These are phyloP conservation scores for Rhincodon typus DNA, from an alignment of 2,797 vertebrate species.

Conservation along the genomic window DNA sequence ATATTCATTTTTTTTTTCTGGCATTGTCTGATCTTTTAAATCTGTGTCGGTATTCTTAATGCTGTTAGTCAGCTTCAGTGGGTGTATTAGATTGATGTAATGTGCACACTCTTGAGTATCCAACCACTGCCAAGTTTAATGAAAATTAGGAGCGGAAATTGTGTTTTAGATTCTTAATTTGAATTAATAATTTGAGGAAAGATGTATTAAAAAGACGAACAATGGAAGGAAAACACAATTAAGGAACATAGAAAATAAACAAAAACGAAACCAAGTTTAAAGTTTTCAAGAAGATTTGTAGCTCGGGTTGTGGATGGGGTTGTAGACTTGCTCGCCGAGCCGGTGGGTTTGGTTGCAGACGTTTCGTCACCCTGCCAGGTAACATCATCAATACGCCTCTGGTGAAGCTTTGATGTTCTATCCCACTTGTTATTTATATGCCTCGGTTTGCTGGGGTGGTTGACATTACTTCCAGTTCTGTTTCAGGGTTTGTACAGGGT, in stretches of 20 bases:
- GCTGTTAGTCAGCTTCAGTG: not conserved
- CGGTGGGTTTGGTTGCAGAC: too few relatives aligned
- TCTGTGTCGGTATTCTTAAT: not conserved
- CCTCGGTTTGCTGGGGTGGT: too few relatives aligned
- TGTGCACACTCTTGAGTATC: not conserved
- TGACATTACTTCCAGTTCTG: too few relatives aligned
- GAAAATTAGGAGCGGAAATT: not conserved
- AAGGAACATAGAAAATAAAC: not conserved
- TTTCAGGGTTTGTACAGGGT: too few relatives aligned
- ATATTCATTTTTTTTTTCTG: not conserved
- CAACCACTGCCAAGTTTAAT: not conserved
- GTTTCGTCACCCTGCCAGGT: too few relatives aligned
- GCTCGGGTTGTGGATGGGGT: too few relatives aligned
- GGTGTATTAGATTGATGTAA: not conserved
- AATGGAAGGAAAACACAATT: not conserved
- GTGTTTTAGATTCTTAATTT: not conserved
- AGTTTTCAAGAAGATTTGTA: too few relatives aligned
- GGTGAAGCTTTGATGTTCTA: too few relatives aligned
- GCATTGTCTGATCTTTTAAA: not conserved
- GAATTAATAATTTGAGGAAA: not conserved
- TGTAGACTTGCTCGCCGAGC: too few relatives aligned
- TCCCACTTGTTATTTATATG: too few relatives aligned
- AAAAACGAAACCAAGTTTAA: not conserved
- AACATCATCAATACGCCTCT: too few relatives aligned
- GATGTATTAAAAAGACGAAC: not conserved